Base-by-base conservation (phyloP, 2,888 invertebrate species). In the Ophonus ardosiacus region DNA sequence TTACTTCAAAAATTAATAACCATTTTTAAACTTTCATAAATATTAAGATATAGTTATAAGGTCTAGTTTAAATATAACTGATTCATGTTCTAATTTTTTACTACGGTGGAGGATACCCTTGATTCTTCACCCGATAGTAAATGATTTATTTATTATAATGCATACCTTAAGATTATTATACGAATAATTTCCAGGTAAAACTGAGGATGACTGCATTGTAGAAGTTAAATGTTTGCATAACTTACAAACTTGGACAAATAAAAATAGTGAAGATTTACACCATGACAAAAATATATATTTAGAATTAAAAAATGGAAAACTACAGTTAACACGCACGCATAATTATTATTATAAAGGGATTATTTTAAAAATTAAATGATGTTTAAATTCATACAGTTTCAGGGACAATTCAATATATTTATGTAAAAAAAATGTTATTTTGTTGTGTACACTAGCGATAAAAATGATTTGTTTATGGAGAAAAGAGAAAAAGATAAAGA, bases 251-350 rank as follows among this genome's bases (percentile, higher is more conserved):
- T n/a, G n/a, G n/a, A n/a, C n/a, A n/a, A n/a, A n/a, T n/a, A n/a
- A n/a, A n/a, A n/a, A n/a, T n/a, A n/a, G n/a, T n/a, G n/a, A n/a
- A n/a, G n/a, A n/a, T n/a, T n/a, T n/a, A n/a, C n/a, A n/a, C n/a
- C n/a, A n/a, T n/a, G n/a, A n/a, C n/a, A n/a, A n/a, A n/a, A n/a
- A n/a, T n/a, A n/a, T n/a, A n/a, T n/a, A n/a, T n/a, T n/a, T n/a
- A n/a, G n/a, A n/a, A n/a, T n/a, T n/a, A n/a, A n/a, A n/a, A 2
- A 86, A 40, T 74, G 79, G 24, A 61, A 61, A 81, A 57, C 63
- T 24, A 38, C 71, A 57, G 65, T 71, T 61, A 18, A 43, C 7
- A 57, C 57, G 57, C 13, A 57, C 15, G 15, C 57, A 57, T 57
- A 57, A 57, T 17, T 57, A 57, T 15, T n/a, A 57, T 57, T 57